Base-by-base conservation (phyloP, 2,888 invertebrate genomes). In the Rhabditoides inermis region DNA sequence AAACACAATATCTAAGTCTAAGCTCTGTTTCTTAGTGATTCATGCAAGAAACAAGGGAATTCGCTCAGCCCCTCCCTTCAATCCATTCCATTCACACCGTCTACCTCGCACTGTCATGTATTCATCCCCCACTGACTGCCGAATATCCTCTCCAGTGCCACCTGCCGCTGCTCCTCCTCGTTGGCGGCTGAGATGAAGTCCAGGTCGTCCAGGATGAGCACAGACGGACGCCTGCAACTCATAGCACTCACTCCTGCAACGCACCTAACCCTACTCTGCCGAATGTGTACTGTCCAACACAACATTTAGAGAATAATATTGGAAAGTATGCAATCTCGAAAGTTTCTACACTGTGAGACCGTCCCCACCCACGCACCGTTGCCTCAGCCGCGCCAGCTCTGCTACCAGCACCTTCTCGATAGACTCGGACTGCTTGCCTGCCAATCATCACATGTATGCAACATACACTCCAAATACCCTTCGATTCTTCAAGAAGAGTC, bases 121-220 rank as follows among this genome's bases (percentile, higher is more conserved):
- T 23, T 26, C 40, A 25, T 30, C 7, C n/a, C 28, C 23, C 53
- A 53, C 63, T 42, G 49, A 66, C 51, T 51, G n/a, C 44, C 45
- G 30, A 67, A 68, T 1, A 64, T 51, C 54, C 60, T 66, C 39
- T 63, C 61, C 7, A 64, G 52, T 12, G 57, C 61, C 12, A 63
- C 49, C 23, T 61, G 60, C 23, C 70, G 35, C 27, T 70, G 68
- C 40, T 70, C 68, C 18, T 68, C 68, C 36, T 69, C 68, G 12
- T 61, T 48, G 30, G 51, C 51, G 18, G 57, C 45, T 20, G 65
- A 52, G 23, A 70, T 54, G 26, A 61, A 58, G 39, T 70, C 70
- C 25, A 70, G 49, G 40, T 67, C 62, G 37, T 70, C 70, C 15
- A 70, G 51, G 20, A 70, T 44, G 0, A 70, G 51, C 2, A 69